These are phyloP conservation scores for Meandrina meandrites DNA, from an alignment of 92 coral and sea anemone genomes.

Conservation along the genomic window DNA sequence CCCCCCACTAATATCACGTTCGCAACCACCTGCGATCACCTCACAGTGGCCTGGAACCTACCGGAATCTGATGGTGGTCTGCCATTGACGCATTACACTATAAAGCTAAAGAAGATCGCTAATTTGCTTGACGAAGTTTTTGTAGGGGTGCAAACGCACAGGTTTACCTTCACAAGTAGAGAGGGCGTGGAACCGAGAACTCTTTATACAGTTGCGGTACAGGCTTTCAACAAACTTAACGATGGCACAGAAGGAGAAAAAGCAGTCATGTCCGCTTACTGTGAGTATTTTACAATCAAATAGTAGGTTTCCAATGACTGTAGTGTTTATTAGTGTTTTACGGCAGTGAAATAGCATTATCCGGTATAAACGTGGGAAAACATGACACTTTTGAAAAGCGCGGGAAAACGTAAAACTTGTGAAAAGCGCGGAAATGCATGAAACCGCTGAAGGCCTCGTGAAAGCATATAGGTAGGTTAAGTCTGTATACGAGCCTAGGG, in stretches of 20 bases:
- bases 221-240: constrained; percentile 48
- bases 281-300: constrained; percentile 43
- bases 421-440: background rate
- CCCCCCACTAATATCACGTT: constrained; percentile 65
- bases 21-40: constrained; percentile 64
- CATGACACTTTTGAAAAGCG: background rate
- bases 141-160: constrained; percentile 46
- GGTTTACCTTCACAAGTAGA: constrained; percentile 55
- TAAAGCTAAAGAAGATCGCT: constrained; percentile 41
- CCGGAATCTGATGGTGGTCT: constrained; percentile 75
- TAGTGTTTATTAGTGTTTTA: no score
- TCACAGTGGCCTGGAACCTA: constrained; percentile 68
- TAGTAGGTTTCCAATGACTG: background rate
- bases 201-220: constrained; percentile 36
- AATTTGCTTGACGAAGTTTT: constrained; percentile 37
- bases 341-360: no score
- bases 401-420: background rate
- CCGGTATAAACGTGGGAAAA: no score
- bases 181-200: constrained; percentile 56
- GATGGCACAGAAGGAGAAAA: constrained; percentile 34
- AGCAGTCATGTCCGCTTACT: constrained; percentile 53
- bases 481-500: no score
- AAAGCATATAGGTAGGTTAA: background rate
- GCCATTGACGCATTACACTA: constrained; percentile 60
- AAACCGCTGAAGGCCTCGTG: background rate